Conservation (phyloP, 2,888 invertebrate genomes). For the Andrena fulva region DNA sequence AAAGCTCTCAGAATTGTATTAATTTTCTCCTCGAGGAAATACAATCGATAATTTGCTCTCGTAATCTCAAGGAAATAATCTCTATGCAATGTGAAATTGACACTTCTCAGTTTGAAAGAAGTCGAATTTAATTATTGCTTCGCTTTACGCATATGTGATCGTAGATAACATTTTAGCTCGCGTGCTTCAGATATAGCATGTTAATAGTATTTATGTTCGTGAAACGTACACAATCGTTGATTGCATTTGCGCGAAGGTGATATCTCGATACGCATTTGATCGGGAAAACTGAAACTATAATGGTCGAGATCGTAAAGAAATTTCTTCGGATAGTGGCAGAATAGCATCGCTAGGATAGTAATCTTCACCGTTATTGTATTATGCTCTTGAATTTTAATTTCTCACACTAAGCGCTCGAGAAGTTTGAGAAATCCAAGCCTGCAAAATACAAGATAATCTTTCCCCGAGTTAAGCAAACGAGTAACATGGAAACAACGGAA, state of each 20-base stretch:
- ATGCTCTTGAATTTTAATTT: background rate
- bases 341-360: background rate
- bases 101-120: background rate
- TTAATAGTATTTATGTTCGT: constrained; percentile 10
- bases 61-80: background rate
- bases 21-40: background rate
- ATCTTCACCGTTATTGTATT: background rate
- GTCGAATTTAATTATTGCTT: background rate
- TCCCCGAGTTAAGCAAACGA: background rate
- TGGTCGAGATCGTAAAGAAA: constrained; percentile 5
- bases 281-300: constrained; percentile 34
- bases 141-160: constrained; percentile 8
- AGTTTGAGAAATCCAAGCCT: background rate
- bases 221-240: constrained; percentile 15
- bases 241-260: constrained; percentile 19
- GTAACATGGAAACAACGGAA: background rate
- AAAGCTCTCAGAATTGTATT: background rate
- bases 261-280: constrained; percentile 28
- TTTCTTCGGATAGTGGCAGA: background rate
- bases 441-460: background rate
- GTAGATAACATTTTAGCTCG: constrained; percentile 2
- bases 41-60: background rate
- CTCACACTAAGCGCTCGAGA: background rate
- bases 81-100: background rate
- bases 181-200: background rate